Evolutionary conservation across 2,113 vertebrate genomes (phyloP), one percentile per base, ranked within the genome.

Genomic region (Oceanodroma tethys): DNA sequence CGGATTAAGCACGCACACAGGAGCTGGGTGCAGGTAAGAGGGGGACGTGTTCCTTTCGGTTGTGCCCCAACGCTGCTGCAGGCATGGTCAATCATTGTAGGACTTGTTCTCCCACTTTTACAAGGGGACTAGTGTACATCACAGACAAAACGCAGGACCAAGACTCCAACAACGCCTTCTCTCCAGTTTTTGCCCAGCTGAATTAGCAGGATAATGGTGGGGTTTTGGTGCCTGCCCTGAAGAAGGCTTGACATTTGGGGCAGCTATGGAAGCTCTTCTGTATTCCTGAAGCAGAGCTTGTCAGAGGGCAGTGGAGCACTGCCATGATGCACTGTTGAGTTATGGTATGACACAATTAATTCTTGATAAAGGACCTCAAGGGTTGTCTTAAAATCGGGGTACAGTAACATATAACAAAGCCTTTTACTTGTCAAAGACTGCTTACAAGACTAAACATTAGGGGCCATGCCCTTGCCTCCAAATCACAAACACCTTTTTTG

Each of bases 1-100:
- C 40, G 11, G 20, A 6, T 15, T 12, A 9, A 3, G 26, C 34
- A 3, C 0, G 0, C 14, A 6, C 32, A 1, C 27, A 42, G 62
- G 45, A 52, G 6, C 12, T 55, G 74, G 32, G 10, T 3, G 12
- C 40, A 17, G 36, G 6, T 30, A 29, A 38, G n/a, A 85, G 48
- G 6, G 42, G 45, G 21, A n/a, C 55, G 5, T 2, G 1, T 9
- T 65, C 75, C 45, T 56, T 59, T 40, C 0, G 7, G 13, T 60
- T 20, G 40, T 47, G 47, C 8, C 70, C 42, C 71, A 22, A 2
- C 1, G 0, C 43, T 55, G 38, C 74, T 38, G 9, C 9, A 48
- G 40, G 52, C 42, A n/a, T 9, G 9, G n/a, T 32, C 70, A 42
- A 0, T 26, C 14, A 3, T 0, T 32, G 23, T 2, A 45, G 36